Evolutionary conservation across 2,113 vertebrate species (phyloP).

Genomic region (Cepphus grylle): DNA sequence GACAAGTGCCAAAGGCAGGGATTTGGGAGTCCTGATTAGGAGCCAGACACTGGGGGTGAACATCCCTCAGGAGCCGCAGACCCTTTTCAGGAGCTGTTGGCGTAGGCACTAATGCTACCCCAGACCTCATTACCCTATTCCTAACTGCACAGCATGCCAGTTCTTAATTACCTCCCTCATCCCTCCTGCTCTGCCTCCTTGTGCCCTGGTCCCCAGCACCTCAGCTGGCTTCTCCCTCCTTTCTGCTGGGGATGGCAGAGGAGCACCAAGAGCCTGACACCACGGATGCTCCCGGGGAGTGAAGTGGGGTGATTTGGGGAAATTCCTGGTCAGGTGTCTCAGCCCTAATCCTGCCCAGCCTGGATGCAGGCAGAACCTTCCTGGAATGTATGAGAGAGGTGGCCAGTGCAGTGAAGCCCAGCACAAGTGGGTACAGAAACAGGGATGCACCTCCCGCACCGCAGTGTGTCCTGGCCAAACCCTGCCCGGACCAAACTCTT

Average conservation of each 20-base stretch:
- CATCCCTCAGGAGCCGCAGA: fast-evolving
- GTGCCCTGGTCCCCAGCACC: neutral
- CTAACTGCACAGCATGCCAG: neutral
- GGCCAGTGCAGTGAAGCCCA: fast-evolving
- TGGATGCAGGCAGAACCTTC: neutral
- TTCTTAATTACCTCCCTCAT: neutral
- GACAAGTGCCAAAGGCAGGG: neutral
- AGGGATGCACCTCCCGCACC: neutral
- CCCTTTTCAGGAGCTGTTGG: neutral
- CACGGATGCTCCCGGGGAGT: fast-evolving
- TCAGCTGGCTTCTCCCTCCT: neutral
- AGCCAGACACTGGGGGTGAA: neutral
- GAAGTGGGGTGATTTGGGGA: neutral
- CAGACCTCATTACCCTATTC: neutral
- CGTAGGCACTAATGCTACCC: neutral
- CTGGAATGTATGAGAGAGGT: neutral
- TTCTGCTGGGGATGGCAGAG: neutral
- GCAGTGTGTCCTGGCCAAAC: neutral
- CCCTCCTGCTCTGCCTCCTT: neutral
- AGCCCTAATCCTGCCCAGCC: neutral
- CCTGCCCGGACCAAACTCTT: neutral
- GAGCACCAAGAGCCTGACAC: neutral
- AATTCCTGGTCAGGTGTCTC: neutral
- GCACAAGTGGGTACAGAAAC: fast-evolving
- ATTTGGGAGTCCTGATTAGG: neutral